Evolutionary conservation across 2,113 vertebrate genomes (phyloP), one percentile per base, ranked within the genome.

Genomic region (Hystrix cristata): DNA sequence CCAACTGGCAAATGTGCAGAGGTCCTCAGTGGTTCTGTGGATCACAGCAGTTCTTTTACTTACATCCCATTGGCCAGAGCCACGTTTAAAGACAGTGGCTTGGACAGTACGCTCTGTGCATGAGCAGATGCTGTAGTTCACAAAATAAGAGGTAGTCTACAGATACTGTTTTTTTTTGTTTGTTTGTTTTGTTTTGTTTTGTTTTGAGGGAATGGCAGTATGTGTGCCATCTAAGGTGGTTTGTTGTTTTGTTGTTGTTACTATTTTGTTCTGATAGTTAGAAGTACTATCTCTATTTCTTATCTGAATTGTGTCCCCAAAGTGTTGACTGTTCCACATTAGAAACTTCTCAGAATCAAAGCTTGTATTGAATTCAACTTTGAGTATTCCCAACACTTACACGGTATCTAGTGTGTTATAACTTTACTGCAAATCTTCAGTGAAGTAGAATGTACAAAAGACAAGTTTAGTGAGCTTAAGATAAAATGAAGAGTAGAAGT

Each of bases 301-400:
- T 38, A 71, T 78, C 51, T 72, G 53, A 71, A 90, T 83, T 71
- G 57, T 87, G 80, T 78, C 88, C 11, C 10, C 57, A 87, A 94
- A 79, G 13, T 15, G 27, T 59, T 94, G 25, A 55, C 43, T 80
- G 3, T 84, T 90, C 87, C 86, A 92, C 5, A 74, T 48, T 57
- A 86, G 64, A 87, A 67, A 69, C 12, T 57, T 74, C 78, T 88
- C 38, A 93, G 71, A 94, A 91, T 31, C 55, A 81, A 83, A 91
- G 16, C 31, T 43, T 87, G 3, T 60, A 21, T 71, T 43, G 31
- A 71, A 90, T 90, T 72, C 4, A 84, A 64, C n/a, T 90, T 69
- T 84, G 55, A 57, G 16, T 15, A 55, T 51, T 84, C 16, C 65
- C 19, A 84, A 84, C 9, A 67, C 46, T 81, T 29, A 19, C 60